Percentiles rank a stretch among this genome's conserved stretches.
Conservation (phyloP, 2,113 vertebrate genomes). For the Prionailurus bengalensis region DNA sequence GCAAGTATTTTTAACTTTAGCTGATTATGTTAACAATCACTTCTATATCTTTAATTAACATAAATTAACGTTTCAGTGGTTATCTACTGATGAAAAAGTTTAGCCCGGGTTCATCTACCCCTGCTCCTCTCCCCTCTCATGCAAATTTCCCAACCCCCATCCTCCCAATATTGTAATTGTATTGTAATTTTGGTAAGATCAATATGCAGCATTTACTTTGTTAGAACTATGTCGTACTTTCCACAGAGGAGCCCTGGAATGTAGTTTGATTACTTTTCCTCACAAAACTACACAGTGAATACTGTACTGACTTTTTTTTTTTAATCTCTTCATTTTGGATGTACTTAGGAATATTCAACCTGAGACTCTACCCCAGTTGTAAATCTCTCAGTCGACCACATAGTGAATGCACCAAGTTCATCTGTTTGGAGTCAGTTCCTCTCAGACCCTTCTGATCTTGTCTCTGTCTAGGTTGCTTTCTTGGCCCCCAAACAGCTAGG, state of each 20-base stretch:
- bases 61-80: background rate
- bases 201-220: constrained; percentile 1
- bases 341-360: constrained; percentile 45
- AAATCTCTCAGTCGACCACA: background rate
- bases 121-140: background rate
- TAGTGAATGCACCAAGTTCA: background rate
- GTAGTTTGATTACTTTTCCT: constrained; percentile 4
- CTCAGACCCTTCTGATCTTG: background rate
- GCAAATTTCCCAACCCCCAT: background rate
- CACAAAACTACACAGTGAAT: background rate
- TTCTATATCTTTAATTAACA: background rate
- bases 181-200: constrained; percentile 34
- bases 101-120: background rate
- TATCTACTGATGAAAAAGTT: background rate
- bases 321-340: constrained; percentile 35
- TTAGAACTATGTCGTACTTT: background rate
- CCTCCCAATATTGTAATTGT: background rate
- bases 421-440: background rate
- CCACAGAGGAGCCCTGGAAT: background rate
- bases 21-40: constrained; percentile 2
- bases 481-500: accelerated
- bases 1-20: background rate
- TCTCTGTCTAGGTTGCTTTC: background rate
- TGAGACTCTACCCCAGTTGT: background rate
- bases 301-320: constrained; percentile 27